Evolutionary conservation across 2,113 vertebrate species (phyloP).

Genomic region (Synchiropus splendidus): DNA sequence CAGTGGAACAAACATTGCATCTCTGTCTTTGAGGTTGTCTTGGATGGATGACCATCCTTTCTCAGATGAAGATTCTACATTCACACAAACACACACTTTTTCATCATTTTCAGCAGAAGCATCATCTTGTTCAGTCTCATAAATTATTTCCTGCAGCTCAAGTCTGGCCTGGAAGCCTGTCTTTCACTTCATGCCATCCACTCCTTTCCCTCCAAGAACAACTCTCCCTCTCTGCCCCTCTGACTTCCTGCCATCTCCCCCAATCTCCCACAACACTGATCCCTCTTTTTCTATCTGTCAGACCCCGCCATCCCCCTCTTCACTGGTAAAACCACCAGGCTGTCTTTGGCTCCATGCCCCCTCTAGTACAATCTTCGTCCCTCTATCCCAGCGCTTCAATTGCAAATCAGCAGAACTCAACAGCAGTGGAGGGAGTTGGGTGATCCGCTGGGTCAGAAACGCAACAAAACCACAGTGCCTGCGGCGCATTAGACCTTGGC

Average conservation of each 20-base stretch:
- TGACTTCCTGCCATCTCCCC: constrained; percentile 36
- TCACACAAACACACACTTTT: constrained; percentile 29
- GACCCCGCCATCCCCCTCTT: constrained; percentile 27
- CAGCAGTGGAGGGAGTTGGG: constrained; percentile 34
- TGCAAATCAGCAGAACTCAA: constrained; percentile 48
- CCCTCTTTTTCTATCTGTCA: constrained; percentile 36
- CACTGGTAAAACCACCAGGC: constrained; percentile 27
- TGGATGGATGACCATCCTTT: constrained; percentile 16
- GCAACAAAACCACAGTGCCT: constrained; percentile 44
- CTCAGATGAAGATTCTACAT: no score
- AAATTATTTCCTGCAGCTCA: constrained; percentile 66
- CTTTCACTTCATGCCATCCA: constrained; percentile 58
- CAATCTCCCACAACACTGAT: constrained; percentile 28
- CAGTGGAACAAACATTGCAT: no score
- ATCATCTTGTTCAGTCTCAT: constrained; percentile 62
- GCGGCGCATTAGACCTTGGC: constrained; percentile 42
- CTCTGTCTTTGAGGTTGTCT: no score
- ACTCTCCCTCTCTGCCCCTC: constrained; percentile 26
- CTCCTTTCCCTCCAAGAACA: constrained; percentile 42
- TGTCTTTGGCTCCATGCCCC: constrained; percentile 28
- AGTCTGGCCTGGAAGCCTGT: constrained; percentile 64
- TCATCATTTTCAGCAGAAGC: constrained; percentile 54
- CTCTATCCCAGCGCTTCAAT: constrained; percentile 36
- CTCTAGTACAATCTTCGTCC: constrained; percentile 33
- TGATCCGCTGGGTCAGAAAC: constrained; percentile 38